Evolutionary conservation across 2,113 vertebrate species (phyloP).

Genomic region (Bettongia penicillata): DNA sequence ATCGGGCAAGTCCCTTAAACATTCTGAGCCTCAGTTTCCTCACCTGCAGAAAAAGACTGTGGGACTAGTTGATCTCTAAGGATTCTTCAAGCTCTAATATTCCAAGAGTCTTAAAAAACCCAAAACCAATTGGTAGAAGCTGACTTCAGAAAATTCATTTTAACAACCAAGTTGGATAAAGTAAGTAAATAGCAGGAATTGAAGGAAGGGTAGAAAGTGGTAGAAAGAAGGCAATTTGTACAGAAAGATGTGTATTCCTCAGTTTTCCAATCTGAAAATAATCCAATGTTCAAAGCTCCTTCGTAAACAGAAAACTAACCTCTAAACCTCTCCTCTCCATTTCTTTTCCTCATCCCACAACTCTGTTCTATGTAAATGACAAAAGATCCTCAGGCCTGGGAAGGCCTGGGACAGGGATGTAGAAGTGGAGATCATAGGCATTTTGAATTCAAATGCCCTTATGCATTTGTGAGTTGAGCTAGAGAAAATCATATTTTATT

Average conservation of each 20-base stretch:
- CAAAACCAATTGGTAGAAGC: not conserved
- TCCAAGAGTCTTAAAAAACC: not conserved
- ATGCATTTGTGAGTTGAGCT: not conserved
- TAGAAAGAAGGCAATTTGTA: not conserved
- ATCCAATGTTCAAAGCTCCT: not conserved
- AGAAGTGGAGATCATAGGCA: not conserved
- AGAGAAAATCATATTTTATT: not conserved
- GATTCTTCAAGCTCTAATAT: not conserved
- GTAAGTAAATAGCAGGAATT: slow-evolving; percentile 2
- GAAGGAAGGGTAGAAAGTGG: not conserved
- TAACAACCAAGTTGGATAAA: slow-evolving; percentile 23
- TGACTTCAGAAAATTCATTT: slow-evolving; percentile 12
- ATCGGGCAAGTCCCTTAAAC: not conserved
- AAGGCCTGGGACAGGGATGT: slow-evolving; percentile 5
- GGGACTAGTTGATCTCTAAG: not conserved
- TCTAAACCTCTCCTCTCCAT: not conserved
- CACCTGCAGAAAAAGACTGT: not conserved
- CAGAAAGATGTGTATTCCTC: not conserved
- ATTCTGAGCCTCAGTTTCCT: not conserved
- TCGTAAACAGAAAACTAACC: slow-evolving; percentile 19
- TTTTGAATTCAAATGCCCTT: not conserved
- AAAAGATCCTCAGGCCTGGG: slow-evolving; percentile 29
- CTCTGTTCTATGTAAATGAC: not conserved
- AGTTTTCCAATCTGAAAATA: not conserved
- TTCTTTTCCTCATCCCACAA: not conserved